Conservation (phyloP, 2,888 invertebrate species). For the Tenthredo scrophulariae region DNA sequence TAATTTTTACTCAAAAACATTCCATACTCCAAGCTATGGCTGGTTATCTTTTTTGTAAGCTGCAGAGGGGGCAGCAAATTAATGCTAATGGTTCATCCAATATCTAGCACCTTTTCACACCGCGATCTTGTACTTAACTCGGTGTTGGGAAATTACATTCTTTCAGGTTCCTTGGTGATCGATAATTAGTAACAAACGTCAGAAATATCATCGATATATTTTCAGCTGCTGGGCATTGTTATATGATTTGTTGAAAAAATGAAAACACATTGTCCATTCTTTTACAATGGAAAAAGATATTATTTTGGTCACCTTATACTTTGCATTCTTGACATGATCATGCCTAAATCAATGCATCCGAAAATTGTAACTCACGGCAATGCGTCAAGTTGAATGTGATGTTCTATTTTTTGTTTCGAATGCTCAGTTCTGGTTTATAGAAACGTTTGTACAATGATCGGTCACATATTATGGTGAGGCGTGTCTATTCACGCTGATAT, state of each 20-base stretch:
- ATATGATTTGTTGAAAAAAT: not conserved
- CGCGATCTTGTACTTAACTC: constrained; percentile 48
- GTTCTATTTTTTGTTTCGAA: not conserved
- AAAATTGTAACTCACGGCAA: not conserved
- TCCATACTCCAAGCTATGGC: constrained; percentile 28
- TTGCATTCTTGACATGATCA: not conserved
- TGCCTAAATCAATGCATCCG: not conserved
- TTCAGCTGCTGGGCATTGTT: constrained; percentile 3
- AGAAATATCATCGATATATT: not conserved
- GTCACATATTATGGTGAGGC: not conserved
- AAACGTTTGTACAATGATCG: constrained; percentile 28
- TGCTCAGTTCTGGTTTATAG: not conserved
- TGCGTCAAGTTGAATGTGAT: not conserved
- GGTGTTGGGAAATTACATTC: constrained; percentile 46
- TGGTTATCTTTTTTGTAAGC: not conserved
- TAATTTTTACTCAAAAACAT: constrained; percentile 25
- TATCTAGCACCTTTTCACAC: constrained; percentile 37
- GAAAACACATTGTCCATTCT: not conserved
- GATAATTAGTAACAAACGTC: constrained; percentile 37
- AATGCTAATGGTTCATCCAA: not conserved
- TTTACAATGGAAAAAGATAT: not conserved
- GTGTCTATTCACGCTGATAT: not conserved
- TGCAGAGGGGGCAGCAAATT: not conserved
- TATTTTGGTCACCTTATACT: not conserved
- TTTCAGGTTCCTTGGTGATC: constrained; percentile 38